Evolutionary conservation across 2,888 invertebrate genomes (phyloP), one percentile per base, ranked within the genome.

Genomic region (Cryptus viduatorius): DNA sequence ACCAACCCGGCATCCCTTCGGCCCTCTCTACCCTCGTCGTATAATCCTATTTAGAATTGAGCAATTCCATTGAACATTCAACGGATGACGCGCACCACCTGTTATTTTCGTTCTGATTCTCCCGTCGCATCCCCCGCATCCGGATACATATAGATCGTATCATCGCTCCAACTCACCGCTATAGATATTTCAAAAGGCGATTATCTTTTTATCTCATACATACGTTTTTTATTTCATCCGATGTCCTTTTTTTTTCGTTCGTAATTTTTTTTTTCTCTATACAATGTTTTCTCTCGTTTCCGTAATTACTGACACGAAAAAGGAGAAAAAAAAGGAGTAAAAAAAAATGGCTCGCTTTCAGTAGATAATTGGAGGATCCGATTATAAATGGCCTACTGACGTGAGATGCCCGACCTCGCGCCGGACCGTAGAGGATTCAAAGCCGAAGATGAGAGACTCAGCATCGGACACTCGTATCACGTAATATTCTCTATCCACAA

Each of bases 1-100:
- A 1, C 48, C 31, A 10, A 1, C 24, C 29, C 48, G 1, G 0
- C 44, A 4, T 42, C 24, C 44, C 56, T 10, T 56, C 19, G 14
- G 16, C 0, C 59, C 24, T 19, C 37, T n/a, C 44, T 24, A 10
- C 56, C n/a, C 37, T 19, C 46, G 68, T 75, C 48, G 75, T 78
- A 84, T 84, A 84, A 84, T 84, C 82, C 82, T 48, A 84, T 82
- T 84, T 78, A 82, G 59, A 82, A 84, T 79, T 69, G 78, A 84
- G 82, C 82, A 75, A 84, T 78, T 84, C 73, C 84, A 78, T 81
- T 65, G 78, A 82, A 69, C 82, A 75, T 82, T 78, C 78, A 69
- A 12, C 19, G 31, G 31, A 69, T 69, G 59, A 84, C 78, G 53
- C 73, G 73, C 78, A 48, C 82, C 84, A 84, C 84, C 82, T 84